phyloP scores from a whole-genome alignment of 2,797 vertebrate species.

The Mionectes olivaceus region DNA sequence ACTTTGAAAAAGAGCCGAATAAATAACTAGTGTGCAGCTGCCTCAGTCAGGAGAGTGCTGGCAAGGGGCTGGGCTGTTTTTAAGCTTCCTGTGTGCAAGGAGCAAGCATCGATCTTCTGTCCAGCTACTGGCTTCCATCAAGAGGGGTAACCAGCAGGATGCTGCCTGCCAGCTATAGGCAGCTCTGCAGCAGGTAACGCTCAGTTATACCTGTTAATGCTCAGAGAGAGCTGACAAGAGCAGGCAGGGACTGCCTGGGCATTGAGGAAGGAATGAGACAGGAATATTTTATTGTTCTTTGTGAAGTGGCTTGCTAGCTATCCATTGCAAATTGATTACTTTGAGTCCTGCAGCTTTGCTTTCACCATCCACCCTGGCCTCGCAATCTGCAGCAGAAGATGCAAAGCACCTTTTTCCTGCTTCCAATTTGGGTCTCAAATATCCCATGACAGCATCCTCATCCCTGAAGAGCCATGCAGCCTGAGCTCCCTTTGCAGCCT shows the following conservation, averaged over 20 bases:
- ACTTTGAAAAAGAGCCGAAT: neutral
- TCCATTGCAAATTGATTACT: neutral
- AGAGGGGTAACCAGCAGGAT: neutral
- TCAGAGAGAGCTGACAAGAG: neutral
- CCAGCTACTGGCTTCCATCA: neutral
- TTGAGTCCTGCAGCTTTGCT: neutral
- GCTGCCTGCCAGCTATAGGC: neutral
- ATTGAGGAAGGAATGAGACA: neutral
- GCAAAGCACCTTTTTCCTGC: neutral
- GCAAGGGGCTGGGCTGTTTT: neutral
- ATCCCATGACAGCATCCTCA: neutral
- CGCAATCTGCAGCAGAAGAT: neutral
- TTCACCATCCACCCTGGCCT: neutral
- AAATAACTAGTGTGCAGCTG: neutral
- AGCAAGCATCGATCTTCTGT: slow-evolving; percentile 34
- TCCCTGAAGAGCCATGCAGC: fast-evolving
- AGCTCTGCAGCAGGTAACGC: neutral
- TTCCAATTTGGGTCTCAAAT: no score
- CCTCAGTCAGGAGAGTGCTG: neutral
- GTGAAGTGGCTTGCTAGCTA: neutral
- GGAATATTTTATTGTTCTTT: neutral
- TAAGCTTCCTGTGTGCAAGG: neutral
- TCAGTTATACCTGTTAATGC: neutral
- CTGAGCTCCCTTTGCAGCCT: neutral
- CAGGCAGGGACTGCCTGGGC: neutral